Evolutionary conservation across 2,113 vertebrate genomes (phyloP).

Genomic region (Daboia siamensis): DNA sequence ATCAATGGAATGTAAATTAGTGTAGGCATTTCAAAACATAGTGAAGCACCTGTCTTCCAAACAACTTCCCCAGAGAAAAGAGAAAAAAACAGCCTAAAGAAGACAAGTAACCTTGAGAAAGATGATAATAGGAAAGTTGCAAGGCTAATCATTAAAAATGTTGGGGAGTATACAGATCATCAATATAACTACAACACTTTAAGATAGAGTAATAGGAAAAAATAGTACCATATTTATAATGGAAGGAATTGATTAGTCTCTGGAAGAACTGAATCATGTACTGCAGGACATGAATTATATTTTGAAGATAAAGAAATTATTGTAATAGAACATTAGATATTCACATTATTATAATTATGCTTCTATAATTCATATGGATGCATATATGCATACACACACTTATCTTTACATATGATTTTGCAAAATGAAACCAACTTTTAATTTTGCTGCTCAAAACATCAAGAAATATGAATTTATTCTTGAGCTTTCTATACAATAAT

Average conservation of each 20-base stretch:
- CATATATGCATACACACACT: not conserved
- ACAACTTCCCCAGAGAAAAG: not conserved
- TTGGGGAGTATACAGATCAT: not conserved
- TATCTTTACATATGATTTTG: not conserved
- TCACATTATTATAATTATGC: not conserved
- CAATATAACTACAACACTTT: not conserved
- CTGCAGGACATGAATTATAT: not conserved
- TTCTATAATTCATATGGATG: not conserved
- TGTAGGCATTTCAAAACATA: not conserved
- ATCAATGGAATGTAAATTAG: not conserved
- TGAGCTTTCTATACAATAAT: not conserved
- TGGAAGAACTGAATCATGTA: not conserved
- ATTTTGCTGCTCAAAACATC: not conserved
- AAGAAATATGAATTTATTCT: not conserved
- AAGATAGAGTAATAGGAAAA: not conserved
- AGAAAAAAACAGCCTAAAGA: not conserved
- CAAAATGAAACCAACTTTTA: not conserved
- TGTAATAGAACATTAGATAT: not conserved
- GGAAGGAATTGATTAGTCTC: not conserved
- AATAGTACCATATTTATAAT: not conserved
- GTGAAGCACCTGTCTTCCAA: not conserved
- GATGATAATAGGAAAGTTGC: not conserved
- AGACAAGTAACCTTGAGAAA: not conserved
- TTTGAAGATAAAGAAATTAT: not conserved
- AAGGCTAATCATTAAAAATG: not conserved